These are phyloP conservation scores for Poecilia wingei DNA, from an alignment of 2,797 vertebrate species.

Conservation along the genomic window DNA sequence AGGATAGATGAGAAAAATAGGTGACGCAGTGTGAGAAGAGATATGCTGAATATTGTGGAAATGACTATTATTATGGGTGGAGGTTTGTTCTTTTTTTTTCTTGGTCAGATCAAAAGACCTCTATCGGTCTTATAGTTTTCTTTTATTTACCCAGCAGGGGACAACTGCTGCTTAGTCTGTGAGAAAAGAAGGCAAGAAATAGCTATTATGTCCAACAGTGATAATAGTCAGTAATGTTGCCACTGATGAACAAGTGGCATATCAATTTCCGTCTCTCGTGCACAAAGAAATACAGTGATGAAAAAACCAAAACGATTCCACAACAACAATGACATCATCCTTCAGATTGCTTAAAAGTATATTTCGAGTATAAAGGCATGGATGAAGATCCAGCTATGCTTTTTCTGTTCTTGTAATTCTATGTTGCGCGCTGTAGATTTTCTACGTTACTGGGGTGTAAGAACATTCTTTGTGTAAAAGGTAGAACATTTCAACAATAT, in stretches of 20 bases:
- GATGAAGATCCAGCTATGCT: not conserved
- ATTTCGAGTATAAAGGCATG: not conserved
- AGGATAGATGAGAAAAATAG: conserved; percentile 9
- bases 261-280: not conserved
- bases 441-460: not conserved
- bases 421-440: not conserved
- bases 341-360: not conserved
- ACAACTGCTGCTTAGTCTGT: not conserved
- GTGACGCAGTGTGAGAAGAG: not conserved
- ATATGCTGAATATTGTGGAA: conserved; percentile 8
- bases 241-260: not conserved
- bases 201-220: not conserved
- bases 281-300: not conserved
- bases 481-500: not conserved
- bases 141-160: not conserved
- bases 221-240: not conserved
- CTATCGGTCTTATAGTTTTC: not conserved
- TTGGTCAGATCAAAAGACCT: not conserved
- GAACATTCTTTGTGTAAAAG: not conserved
- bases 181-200: not conserved
- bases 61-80: not conserved
- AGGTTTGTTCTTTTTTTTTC: not conserved
- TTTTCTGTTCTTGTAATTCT: not conserved
- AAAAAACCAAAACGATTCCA: not conserved
- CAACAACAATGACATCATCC: not conserved